Evolutionary conservation across 1,140 invertebrate species (phyloP).

Genomic region (Sipha flava): DNA sequence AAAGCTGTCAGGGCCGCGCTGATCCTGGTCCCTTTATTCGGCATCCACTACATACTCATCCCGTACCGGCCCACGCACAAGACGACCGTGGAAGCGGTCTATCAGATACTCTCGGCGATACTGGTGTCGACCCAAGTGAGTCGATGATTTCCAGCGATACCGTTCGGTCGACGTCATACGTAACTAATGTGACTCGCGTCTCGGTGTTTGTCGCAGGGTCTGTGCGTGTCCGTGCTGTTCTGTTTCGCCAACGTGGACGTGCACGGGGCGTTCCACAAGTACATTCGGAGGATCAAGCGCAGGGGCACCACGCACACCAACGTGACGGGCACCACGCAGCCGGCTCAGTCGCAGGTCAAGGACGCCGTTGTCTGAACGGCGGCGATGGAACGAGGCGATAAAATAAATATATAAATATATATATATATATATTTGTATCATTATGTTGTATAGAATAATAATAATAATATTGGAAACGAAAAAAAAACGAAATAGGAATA

Average conservation of each 20-base stretch:
- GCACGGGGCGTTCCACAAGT: conserved; percentile 35
- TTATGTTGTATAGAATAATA: neutral
- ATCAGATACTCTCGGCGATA: conserved; percentile 75
- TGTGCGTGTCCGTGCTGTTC: conserved; percentile 60
- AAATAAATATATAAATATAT: neutral
- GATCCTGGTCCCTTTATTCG: conserved; percentile 71
- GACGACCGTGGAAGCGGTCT: conserved; percentile 61
- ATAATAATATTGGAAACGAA: neutral
- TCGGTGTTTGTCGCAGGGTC: conserved; percentile 49
- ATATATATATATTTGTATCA: neutral
- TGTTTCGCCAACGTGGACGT: conserved; percentile 56
- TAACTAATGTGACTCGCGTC: no score
- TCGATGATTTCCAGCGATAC: neutral
- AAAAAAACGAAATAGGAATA: no score
- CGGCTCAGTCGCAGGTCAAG: conserved; percentile 34
- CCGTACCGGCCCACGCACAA: conserved; percentile 69
- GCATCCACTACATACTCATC: conserved; percentile 74
- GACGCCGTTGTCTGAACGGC: conserved; percentile 34
- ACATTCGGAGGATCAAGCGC: conserved; percentile 33
- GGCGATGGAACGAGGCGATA: neutral
- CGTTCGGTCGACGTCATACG: no score
- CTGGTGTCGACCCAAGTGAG: conserved; percentile 78
- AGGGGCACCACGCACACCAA: conserved; percentile 35
- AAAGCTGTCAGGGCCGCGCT: conserved; percentile 59
- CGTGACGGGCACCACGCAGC: conserved; percentile 36